A percentile compares a stretch with the other conserved stretches of the same genome.
phyloP scores from a whole-genome alignment of 2,797 vertebrate species.

The Falco rusticolus region DNA sequence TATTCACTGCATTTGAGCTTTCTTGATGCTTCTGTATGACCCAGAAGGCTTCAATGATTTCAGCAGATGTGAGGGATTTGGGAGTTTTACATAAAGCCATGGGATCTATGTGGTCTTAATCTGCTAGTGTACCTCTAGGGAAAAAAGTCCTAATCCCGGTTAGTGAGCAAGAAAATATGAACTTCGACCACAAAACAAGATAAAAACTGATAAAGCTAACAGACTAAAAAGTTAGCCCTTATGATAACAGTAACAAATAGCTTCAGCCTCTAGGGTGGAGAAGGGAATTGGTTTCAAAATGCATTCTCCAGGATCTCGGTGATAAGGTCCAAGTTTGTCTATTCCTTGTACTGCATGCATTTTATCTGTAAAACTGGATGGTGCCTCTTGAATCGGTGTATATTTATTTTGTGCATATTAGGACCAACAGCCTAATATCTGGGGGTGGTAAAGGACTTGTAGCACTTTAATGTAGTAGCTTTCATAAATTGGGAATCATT shows the following conservation, averaged over 20 bases:
- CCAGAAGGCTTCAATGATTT: neutral
- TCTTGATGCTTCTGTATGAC: conserved; percentile 59
- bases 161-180: conserved; percentile 28
- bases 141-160: neutral
- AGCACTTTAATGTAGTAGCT: conserved; percentile 75
- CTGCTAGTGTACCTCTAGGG: neutral
- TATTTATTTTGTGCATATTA: conserved; percentile 64
- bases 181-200: conserved; percentile 16
- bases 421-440: conserved; percentile 62
- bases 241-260: neutral
- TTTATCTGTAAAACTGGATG: conserved; percentile 67
- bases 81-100: neutral
- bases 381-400: conserved; percentile 62
- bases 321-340: conserved; percentile 26
- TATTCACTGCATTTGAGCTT: neutral
- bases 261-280: conserved; percentile 42
- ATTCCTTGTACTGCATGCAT: conserved; percentile 55
- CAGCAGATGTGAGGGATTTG: conserved; percentile 1
- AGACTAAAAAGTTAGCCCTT: conserved; percentile 34
- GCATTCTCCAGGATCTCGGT: conserved; percentile 24
- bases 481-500: conserved; percentile 64
- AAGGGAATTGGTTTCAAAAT: conserved; percentile 23
- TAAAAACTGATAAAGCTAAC: conserved; percentile 5
- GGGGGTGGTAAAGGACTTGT: conserved; percentile 61
- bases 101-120: neutral